Evolutionary conservation across 1,140 invertebrate genomes (phyloP), one percentile per base, ranked within the genome.

Genomic region (Zophobas atratus): DNA sequence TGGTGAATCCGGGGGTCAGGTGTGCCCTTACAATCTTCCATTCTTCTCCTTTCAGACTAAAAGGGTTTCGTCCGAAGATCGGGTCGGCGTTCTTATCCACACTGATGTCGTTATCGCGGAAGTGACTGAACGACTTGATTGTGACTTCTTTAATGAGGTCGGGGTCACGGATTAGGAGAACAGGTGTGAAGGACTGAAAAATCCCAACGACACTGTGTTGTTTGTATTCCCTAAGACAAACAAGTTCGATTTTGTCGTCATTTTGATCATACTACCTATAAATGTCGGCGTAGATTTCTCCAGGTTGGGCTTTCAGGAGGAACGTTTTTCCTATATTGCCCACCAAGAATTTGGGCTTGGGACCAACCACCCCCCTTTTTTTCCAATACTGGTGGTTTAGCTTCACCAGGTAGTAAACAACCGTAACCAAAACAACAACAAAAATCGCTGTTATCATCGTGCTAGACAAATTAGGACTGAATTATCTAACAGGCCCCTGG

Each of bases 11-110:
- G 0, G 90, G 88, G 36, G 89, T 89, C 39, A 90, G 85, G 38
- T 90, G 85, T 1, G 82, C 82, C 39, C 90, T 82, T 20, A 89
- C 86, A 51, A 85, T 82, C 53, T 89, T 89, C 91, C 91, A 92
- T 76, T 85, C 82, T 1, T 88, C 83, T 4, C 87, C 88, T 32
- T 79, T 81, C 4, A 86, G 80, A 51, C 86, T 77, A 73, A 89
- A 89, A 0, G 87, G 86, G 82, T 89, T 89, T 4, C 70, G 32
- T 3, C 70, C 70, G 2, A 34, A 4, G 34, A 72, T 38, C 20
- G 49, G 49, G 36, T 73, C 71, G 3, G 3, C 0, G 3, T 73
- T 41, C 20, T 55, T 55, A 55, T 85, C 82, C 32, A 85, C 73
- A 60, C 87, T n/a, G 39, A 78, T 35, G 67, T 82, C 81, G 8